Percentiles rank a stretch among this genome's conserved stretches.
Evolutionary conservation across 2,797 vertebrate genomes (phyloP).

Genomic region (Tapirus indicus): DNA sequence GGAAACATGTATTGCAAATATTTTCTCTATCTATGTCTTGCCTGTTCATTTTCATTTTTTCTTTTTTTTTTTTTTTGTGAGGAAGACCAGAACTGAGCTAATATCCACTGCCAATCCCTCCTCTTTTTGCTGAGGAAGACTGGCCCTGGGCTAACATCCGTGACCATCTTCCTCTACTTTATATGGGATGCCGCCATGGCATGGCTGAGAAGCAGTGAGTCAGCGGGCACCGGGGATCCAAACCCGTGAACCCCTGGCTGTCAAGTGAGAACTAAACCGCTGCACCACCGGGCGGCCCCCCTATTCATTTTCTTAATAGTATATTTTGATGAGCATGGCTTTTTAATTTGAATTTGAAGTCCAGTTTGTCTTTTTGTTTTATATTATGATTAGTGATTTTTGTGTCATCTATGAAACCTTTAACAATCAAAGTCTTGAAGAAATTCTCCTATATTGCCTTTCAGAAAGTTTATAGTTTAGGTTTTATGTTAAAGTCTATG

Average conservation of each 20-base stretch:
- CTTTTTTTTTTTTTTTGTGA: too few relatives aligned
- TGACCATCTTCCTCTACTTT: too few relatives aligned
- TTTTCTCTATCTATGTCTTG: neutral
- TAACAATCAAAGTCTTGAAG: neutral
- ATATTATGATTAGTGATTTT: neutral
- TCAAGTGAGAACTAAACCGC: too few relatives aligned
- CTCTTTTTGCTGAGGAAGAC: too few relatives aligned
- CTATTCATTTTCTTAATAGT: neutral
- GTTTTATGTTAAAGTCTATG: neutral
- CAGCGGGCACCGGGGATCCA: too few relatives aligned
- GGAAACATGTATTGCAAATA: neutral
- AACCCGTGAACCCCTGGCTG: too few relatives aligned
- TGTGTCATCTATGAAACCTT: neutral
- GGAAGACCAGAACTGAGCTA: too few relatives aligned
- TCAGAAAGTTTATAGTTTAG: neutral
- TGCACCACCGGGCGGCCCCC: too few relatives aligned
- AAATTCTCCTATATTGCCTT: neutral
- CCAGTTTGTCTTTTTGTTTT: neutral
- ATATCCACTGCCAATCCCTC: too few relatives aligned
- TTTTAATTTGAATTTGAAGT: conserved; percentile 3
- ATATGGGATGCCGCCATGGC: too few relatives aligned
- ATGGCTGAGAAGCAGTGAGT: too few relatives aligned
- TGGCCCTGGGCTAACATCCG: too few relatives aligned
- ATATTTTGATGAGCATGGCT: neutral
- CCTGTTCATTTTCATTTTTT: neutral